phyloP scores from a whole-genome alignment of 2,888 invertebrate genomes.

The Beris morrisii region DNA sequence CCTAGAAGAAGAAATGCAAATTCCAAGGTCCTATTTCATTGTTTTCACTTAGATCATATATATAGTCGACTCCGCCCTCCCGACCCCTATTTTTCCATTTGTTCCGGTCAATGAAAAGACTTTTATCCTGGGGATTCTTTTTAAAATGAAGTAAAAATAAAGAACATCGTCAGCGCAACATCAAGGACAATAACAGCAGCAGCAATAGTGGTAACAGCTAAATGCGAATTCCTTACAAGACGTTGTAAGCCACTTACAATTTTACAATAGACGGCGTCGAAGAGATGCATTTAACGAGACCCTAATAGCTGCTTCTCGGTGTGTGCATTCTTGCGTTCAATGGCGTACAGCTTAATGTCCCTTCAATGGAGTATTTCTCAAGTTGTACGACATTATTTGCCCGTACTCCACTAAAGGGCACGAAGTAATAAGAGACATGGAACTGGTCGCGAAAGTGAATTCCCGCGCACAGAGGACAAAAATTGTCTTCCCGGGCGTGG shows the following conservation, averaged over 20 bases:
- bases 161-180: neutral
- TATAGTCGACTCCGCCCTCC: too few species aligned
- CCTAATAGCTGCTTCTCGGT: neutral
- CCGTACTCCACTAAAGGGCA: too few species aligned
- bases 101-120: slow-evolving; percentile 22
- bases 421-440: too few species aligned
- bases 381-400: too few species aligned
- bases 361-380: too few species aligned
- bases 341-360: too few species aligned
- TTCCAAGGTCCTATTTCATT: slow-evolving; percentile 10
- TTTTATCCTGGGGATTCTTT: neutral
- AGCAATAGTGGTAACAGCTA: slow-evolving; percentile 4
- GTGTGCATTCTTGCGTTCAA: too few species aligned
- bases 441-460: too few species aligned
- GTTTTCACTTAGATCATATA: neutral
- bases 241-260: slow-evolving; percentile 16
- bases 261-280: slow-evolving; percentile 1
- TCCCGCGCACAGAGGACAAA: too few species aligned
- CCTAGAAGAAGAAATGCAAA: neutral
- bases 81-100: neutral
- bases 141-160: neutral
- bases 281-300: slow-evolving; percentile 20
- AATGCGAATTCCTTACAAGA: slow-evolving; percentile 27
- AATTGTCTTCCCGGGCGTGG: too few species aligned
- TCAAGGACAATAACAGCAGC: slow-evolving; percentile 8